Conservation (phyloP, 1,140 invertebrate species). For the Leptinotarsa texana region DNA sequence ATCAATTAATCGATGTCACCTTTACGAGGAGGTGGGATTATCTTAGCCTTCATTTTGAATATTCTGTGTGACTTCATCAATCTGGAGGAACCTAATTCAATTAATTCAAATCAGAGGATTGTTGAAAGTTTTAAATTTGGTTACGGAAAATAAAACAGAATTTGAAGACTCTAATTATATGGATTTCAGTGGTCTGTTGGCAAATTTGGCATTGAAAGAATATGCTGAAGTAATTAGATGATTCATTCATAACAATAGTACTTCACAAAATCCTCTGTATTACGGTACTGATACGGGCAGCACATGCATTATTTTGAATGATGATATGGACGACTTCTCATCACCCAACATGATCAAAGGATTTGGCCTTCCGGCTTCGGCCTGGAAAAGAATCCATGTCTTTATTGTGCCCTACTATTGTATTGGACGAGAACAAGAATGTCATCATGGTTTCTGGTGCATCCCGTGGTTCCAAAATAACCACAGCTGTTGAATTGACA, state of each 20-base stretch:
- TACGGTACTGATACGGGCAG: constrained; percentile 68
- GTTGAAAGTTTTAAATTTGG: constrained; percentile 93
- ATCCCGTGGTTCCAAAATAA: constrained; percentile 89
- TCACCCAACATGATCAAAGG: constrained; percentile 72
- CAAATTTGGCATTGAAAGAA: constrained; percentile 66
- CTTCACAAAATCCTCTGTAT: constrained; percentile 66
- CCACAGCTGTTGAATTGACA: constrained; percentile 74
- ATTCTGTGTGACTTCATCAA: constrained; percentile 70
- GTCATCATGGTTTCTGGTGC: constrained; percentile 77
- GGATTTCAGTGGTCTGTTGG: constrained; percentile 52
- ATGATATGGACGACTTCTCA: constrained; percentile 83
- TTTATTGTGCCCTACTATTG: constrained; percentile 85
- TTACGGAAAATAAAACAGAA: constrained; percentile 80
- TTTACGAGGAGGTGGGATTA: constrained; percentile 80
- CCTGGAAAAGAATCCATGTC: constrained; percentile 86
- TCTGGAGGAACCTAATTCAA: constrained; percentile 42
- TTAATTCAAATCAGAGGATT: constrained; percentile 74
- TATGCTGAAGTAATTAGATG: constrained; percentile 67
- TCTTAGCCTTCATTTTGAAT: constrained; percentile 82
- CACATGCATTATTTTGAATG: constrained; percentile 65
- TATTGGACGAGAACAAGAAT: constrained; percentile 68
- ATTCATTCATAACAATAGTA: constrained; percentile 65
- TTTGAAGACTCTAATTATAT: constrained; percentile 79
- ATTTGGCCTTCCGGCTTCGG: constrained; percentile 77
- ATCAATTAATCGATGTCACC: constrained; percentile 57